A percentile compares a stretch with the other conserved stretches of the same genome.
Evolutionary conservation across 2,888 invertebrate genomes (phyloP).

Genomic region (Sphecodes monilicornis): DNA sequence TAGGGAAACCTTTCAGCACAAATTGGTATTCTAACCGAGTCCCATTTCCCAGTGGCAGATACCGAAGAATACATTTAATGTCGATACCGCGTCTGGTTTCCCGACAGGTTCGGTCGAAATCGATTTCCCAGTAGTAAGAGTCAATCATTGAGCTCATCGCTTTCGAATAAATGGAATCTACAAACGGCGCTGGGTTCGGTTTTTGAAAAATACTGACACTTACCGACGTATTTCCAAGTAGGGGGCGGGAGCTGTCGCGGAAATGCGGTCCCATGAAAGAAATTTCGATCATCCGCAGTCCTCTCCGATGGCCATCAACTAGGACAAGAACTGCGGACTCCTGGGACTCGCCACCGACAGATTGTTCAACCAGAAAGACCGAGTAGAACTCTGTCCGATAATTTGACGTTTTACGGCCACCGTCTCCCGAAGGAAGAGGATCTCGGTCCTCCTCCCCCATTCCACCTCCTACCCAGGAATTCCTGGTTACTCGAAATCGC

Average conservation of each 20-base stretch:
- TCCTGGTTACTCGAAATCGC: background rate
- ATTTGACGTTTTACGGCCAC: slow-evolving; percentile 64
- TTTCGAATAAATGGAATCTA: background rate
- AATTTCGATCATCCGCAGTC: slow-evolving; percentile 28
- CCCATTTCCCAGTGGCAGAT: background rate
- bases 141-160: background rate
- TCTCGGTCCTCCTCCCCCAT: slow-evolving; percentile 27
- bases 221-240: background rate
- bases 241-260: background rate
- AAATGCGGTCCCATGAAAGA: background rate
- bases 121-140: background rate
- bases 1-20: background rate
- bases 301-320: slow-evolving; percentile 28
- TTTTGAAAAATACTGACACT: slow-evolving; percentile 6
- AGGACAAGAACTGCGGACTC: slow-evolving; percentile 36
- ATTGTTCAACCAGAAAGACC: slow-evolving; percentile 56
- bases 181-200: background rate
- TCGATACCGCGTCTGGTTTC: background rate
- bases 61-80: background rate
- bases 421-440: slow-evolving; percentile 51
- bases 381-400: slow-evolving; percentile 53
- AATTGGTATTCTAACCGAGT: background rate
- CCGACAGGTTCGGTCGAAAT: background rate
- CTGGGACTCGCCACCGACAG: slow-evolving; percentile 43
- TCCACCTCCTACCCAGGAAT: background rate